Percentiles rank a stretch among this genome's conserved stretches.
Evolutionary conservation across 1,140 invertebrate species (phyloP).

Genomic region (Drosophila biarmipes): DNA sequence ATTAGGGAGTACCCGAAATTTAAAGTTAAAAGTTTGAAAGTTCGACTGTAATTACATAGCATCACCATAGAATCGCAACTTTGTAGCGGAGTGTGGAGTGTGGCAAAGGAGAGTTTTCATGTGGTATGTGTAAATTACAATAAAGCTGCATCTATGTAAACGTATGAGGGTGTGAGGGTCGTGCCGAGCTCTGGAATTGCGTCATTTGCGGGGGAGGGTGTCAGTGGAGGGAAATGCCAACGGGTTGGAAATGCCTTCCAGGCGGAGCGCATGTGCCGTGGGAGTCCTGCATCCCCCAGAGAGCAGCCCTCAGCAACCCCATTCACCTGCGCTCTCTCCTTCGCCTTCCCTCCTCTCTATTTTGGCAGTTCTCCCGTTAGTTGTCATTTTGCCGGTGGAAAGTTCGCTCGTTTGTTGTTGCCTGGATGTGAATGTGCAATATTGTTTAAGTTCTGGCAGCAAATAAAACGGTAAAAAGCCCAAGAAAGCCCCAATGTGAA

Average conservation of each 20-base stretch:
- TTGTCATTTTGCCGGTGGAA: slow-evolving; percentile 73
- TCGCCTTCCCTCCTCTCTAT: slow-evolving; percentile 2
- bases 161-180: slow-evolving; percentile 14
- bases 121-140: slow-evolving; percentile 43
- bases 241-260: slow-evolving; percentile 61
- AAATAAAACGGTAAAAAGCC: slow-evolving; percentile 33
- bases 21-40: neutral
- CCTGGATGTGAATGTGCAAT: slow-evolving; percentile 31
- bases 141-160: slow-evolving; percentile 52
- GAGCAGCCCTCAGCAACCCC: slow-evolving; percentile 38
- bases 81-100: slow-evolving; percentile 23
- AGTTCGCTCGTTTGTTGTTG: slow-evolving; percentile 65
- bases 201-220: slow-evolving; percentile 6
- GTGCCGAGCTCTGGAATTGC: slow-evolving; percentile 39
- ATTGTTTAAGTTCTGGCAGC: slow-evolving; percentile 4
- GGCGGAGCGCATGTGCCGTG: slow-evolving; percentile 57
- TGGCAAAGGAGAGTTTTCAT: slow-evolving; percentile 9
- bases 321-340: slow-evolving; percentile 22
- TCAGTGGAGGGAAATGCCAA: slow-evolving; percentile 55
- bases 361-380: slow-evolving; percentile 42
- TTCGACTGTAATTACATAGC: neutral
- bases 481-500: neutral
- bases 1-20: neutral
- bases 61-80: slow-evolving; percentile 6
- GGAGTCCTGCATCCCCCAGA: slow-evolving; percentile 13